phyloP scores from a whole-genome alignment of 2,113 vertebrate species.

The Lutjanus erythropterus region DNA sequence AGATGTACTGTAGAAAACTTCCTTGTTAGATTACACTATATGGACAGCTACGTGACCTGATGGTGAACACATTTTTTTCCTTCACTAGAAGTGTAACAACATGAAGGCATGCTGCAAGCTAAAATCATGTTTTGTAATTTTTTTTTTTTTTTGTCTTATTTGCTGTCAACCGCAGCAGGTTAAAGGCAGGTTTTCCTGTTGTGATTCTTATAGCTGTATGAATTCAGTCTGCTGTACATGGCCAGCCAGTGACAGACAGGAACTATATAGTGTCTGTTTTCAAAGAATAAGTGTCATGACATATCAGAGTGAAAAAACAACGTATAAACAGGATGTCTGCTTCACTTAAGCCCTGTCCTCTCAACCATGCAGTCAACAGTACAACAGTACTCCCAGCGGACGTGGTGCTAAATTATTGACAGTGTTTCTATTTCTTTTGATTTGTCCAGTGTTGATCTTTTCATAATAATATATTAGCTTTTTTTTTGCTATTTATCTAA shows the following conservation, averaged over 20 bases:
- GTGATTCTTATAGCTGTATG: neutral
- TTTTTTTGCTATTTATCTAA: neutral
- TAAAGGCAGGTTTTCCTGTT: slow-evolving; percentile 6
- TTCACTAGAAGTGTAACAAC: neutral
- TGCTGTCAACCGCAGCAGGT: neutral
- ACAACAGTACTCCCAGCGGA: neutral
- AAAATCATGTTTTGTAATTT: neutral
- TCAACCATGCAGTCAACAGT: neutral
- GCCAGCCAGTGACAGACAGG: neutral
- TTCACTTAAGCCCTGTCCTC: neutral
- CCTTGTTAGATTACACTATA: neutral
- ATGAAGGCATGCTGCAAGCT: too few species aligned
- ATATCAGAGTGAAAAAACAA: neutral
- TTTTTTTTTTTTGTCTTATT: neutral
- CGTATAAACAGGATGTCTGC: slow-evolving; percentile 5
- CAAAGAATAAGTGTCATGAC: neutral
- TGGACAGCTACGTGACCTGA: neutral
- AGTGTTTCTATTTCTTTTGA: neutral
- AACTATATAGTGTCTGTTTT: neutral
- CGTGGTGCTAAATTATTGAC: neutral
- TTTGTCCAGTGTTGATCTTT: neutral
- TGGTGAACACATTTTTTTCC: neutral
- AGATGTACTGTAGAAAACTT: neutral
- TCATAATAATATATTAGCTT: neutral
- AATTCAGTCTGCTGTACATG: neutral